Evolutionary conservation across 1,140 invertebrate species (phyloP).

Genomic region (Philotrypesis tridentata): DNA sequence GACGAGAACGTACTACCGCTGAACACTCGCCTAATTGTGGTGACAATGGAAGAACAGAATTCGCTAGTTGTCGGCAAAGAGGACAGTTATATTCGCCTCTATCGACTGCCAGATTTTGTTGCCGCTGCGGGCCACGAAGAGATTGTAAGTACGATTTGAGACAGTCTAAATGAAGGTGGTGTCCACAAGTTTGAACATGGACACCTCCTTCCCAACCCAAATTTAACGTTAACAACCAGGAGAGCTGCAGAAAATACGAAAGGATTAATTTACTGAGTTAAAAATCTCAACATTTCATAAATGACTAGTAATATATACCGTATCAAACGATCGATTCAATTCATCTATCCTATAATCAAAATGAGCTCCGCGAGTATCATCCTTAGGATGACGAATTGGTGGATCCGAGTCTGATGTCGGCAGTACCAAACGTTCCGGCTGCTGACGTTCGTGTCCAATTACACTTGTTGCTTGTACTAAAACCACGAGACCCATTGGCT

Average conservation of each 20-base stretch:
- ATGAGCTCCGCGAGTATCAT: slow-evolving; percentile 78
- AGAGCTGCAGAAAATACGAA: slow-evolving; percentile 34
- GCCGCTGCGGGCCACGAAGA: slow-evolving; percentile 83
- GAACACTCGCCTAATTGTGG: slow-evolving; percentile 84
- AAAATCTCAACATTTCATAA: not conserved
- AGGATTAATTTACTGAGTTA: not conserved
- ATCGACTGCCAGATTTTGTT: slow-evolving; percentile 83
- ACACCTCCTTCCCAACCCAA: slow-evolving; percentile 95
- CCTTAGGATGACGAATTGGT: slow-evolving; percentile 65
- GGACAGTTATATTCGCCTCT: slow-evolving; percentile 95
- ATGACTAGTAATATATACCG: slow-evolving; percentile 71
- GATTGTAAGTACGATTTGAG: slow-evolving; percentile 91
- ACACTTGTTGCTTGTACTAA: slow-evolving; percentile 90
- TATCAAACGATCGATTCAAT: slow-evolving; percentile 83
- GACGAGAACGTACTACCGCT: slow-evolving; percentile 77
- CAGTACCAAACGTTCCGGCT: slow-evolving; percentile 77
- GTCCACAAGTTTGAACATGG: slow-evolving; percentile 96
- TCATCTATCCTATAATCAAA: slow-evolving; percentile 82
- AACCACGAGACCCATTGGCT: slow-evolving; percentile 93
- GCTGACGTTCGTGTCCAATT: slow-evolving; percentile 82
- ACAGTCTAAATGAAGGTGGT: slow-evolving; percentile 95
- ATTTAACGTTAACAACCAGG: slow-evolving; percentile 89
- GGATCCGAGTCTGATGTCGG: slow-evolving; percentile 81
- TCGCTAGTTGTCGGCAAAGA: slow-evolving; percentile 93
- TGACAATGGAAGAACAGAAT: slow-evolving; percentile 91